phyloP scores from a whole-genome alignment of 2,113 vertebrate species.

The Corvus hawaiiensis region DNA sequence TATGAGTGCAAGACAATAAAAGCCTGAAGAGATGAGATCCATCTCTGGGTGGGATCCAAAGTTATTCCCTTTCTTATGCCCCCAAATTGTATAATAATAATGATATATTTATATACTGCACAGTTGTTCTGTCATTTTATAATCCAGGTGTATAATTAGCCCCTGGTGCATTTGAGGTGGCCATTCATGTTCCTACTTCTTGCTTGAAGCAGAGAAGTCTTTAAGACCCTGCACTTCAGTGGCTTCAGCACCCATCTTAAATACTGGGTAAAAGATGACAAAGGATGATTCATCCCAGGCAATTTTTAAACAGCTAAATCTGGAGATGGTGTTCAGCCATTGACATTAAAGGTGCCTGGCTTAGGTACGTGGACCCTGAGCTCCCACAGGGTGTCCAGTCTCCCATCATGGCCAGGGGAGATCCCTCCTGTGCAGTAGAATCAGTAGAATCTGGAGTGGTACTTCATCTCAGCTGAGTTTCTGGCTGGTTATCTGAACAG shows the following conservation, averaged over 20 bases:
- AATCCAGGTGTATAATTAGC: background rate
- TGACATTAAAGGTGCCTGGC: background rate
- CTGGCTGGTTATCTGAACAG: background rate
- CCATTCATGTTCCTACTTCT: background rate
- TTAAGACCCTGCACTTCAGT: background rate
- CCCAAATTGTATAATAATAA: background rate
- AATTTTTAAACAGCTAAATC: background rate
- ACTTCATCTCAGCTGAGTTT: background rate
- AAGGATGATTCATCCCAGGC: background rate
- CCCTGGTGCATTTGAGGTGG: background rate
- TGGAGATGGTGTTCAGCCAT: background rate
- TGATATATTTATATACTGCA: background rate
- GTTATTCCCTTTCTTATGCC: background rate
- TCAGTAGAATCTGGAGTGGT: background rate
- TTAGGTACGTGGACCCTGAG: accelerated
- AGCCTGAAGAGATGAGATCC: background rate
- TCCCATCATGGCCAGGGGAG: background rate
- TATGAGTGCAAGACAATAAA: background rate
- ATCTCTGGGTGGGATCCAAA: background rate
- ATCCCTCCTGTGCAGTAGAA: background rate
- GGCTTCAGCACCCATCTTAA: background rate
- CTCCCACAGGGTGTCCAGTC: background rate
- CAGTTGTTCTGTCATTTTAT: background rate
- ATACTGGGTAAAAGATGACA: background rate
- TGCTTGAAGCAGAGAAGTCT: background rate